Evolutionary conservation across 2,888 invertebrate genomes (phyloP).

Genomic region (Sussaba pulchella): DNA sequence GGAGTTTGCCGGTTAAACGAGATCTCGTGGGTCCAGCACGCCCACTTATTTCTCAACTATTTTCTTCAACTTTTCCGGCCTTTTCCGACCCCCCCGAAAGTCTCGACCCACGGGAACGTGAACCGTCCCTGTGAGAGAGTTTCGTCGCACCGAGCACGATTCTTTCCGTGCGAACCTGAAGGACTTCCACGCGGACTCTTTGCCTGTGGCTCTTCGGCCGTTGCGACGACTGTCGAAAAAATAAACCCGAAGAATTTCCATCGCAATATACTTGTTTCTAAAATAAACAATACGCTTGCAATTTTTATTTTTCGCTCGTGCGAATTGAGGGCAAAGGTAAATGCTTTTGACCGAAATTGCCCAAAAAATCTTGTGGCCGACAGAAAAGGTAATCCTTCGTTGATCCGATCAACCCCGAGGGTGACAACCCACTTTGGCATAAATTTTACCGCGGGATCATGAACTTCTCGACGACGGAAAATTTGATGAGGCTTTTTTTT

Average conservation of each 20-base stretch:
- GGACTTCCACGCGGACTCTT: constrained; percentile 10
- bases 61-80: constrained; percentile 42
- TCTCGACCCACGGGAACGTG: neutral
- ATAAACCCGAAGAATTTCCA: too few relatives aligned
- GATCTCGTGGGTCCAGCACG: constrained; percentile 48
- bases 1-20: constrained; percentile 60
- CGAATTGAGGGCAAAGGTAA: neutral
- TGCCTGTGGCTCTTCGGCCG: constrained; percentile 1
- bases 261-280: neutral
- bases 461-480: constrained; percentile 69
- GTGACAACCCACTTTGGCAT: constrained; percentile 2
- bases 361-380: neutral
- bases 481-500: constrained; percentile 73
- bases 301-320: neutral
- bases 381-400: constrained; percentile 42
- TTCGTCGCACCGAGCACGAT: constrained; percentile 28
- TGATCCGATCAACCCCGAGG: constrained; percentile 63
- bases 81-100: neutral
- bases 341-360: neutral
- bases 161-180: constrained; percentile 21
- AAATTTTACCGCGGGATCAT: constrained; percentile 60
- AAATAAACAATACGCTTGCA: neutral
- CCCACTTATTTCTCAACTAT: constrained; percentile 61
- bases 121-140: constrained; percentile 14
- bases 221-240: constrained; percentile 8